Evolutionary conservation across 30 jellyfish, hydroid and myxozoan genomes (phyloP), one percentile per base, ranked within the genome.

Genomic region (Hydra vulgaris): DNA sequence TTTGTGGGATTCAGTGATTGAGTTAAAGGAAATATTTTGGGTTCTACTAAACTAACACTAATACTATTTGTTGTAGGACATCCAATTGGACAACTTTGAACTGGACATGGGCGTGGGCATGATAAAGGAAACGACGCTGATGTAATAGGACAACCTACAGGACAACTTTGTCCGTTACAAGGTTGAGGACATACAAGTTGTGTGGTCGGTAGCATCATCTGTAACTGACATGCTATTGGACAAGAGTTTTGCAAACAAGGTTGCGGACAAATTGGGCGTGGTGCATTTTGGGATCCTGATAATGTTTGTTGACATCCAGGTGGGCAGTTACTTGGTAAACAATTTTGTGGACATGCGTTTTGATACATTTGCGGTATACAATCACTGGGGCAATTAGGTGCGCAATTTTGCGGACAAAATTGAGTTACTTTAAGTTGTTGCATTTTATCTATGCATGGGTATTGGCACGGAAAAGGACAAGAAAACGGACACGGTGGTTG

Each of bases 401-500:
- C 67, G 18, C 85, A 78, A 8, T 27, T 18, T 27, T 52, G 79
- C 19, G 79, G 78, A 18, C 85, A 78, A 21, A 20, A n/a, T 76
- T 76, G 84, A 18, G 84, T 23, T 61, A 25, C 25, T 17, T 66
- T 5, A 24, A 27, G 20, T 17, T 23, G 23, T 17, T 78, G 27
- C 79, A 16, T 22, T 80, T 80, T 84, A 53, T 54, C 17, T 17
- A 56, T 68, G 26, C 84, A 77, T 23, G 95, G 95, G 22, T 73
- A 85, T 22, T 81, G 89, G 68, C 95, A 77, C 18, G 89, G 89
- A 17, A 78, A 53, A 7, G 81, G 74, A 25, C 87, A 77, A 25
- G 69, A 74, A 27, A 81, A 75, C 5, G 88, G 89, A 70, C 89
- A 81, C 7, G 98, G 96, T 12, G 95, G 85, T 40, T 72, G 86